Conservation (phyloP, 1,140 invertebrate species). For the Melipona quadrifasciata region DNA sequence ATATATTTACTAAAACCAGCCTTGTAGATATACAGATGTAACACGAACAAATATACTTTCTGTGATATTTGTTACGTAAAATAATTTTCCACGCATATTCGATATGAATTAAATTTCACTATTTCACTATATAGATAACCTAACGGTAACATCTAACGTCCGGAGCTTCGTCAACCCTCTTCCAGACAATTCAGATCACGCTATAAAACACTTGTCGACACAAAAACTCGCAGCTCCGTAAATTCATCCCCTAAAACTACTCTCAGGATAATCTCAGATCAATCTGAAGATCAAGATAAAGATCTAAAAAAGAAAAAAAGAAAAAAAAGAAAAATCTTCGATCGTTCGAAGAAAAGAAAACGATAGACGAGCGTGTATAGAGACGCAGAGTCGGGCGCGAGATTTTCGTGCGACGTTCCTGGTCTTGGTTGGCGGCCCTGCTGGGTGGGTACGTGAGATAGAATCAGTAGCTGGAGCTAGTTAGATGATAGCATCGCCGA, state of each 20-base stretch:
- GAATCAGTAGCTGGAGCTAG: slow-evolving; percentile 82
- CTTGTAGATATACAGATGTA: no score
- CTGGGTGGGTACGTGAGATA: slow-evolving; percentile 80
- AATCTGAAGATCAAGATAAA: neutral
- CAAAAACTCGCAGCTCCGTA: neutral
- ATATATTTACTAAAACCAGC: no score
- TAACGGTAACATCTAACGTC: no score
- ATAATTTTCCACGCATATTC: no score
- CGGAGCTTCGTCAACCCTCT: no score
- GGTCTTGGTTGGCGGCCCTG: slow-evolving; percentile 76
- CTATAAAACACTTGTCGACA: no score
- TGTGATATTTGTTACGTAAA: no score
- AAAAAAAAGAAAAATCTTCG: neutral
- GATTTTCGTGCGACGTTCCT: slow-evolving; percentile 72
- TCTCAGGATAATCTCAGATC: neutral
- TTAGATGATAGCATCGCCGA: slow-evolving; percentile 81
- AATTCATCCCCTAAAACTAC: neutral
- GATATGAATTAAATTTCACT: no score
- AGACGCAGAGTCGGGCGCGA: slow-evolving; percentile 52
- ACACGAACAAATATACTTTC: no score
- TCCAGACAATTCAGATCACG: no score
- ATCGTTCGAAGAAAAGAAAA: neutral
- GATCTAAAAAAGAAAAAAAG: neutral
- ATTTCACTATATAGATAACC: no score
- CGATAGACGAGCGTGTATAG: slow-evolving; percentile 13